Evolutionary conservation across 2,797 vertebrate genomes (phyloP), one percentile per base, ranked within the genome.

Genomic region (Chromobotia macracanthus): DNA sequence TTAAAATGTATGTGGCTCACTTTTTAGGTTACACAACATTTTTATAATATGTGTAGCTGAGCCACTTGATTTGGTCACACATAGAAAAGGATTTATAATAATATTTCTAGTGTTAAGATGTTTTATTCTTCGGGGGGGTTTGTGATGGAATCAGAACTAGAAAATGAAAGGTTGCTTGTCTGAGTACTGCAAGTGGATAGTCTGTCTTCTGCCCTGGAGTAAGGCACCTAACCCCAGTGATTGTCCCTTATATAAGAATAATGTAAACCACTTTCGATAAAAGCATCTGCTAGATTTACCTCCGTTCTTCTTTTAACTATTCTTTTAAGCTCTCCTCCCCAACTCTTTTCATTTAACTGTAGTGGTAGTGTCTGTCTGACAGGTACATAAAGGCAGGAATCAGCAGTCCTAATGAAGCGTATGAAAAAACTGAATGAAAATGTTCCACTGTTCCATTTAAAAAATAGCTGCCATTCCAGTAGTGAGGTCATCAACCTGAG

Each of bases 371-470:
- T 89, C 89, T 88, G 88, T 89, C 89, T 92, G 90, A 92, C 92
- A 91, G 89, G 90, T 91, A 89, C 87, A 92, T 90, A 91, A 92
- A 91, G 89, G 87, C 87, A 81, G 81, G 87, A 88, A 86, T 86
- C 87, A 92, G 84, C 82, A 82, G 87, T 89, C 89, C 90, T 92
- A 94, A 92, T 93, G 90, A 91, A 89, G 90, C 90, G 82, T 92
- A 90, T 80, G 84, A 69, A 84, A 71, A 83, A 75, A 77, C 86
- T 91, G 91, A 90, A 92, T 89, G 56, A 75, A 73, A 69, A 91
- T 88, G 82, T 90, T 88, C 86, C 87, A 84, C 85, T 78, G 75
- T 88, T 90, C 89, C 89, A 91, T 92, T 79, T 89, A 89, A 89
- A 88, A 84, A 89, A 91, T 89, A 85, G 88, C 88, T 89, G 87